phyloP scores from a whole-genome alignment of 2,113 vertebrate genomes.

The Thomomys bottae region DNA sequence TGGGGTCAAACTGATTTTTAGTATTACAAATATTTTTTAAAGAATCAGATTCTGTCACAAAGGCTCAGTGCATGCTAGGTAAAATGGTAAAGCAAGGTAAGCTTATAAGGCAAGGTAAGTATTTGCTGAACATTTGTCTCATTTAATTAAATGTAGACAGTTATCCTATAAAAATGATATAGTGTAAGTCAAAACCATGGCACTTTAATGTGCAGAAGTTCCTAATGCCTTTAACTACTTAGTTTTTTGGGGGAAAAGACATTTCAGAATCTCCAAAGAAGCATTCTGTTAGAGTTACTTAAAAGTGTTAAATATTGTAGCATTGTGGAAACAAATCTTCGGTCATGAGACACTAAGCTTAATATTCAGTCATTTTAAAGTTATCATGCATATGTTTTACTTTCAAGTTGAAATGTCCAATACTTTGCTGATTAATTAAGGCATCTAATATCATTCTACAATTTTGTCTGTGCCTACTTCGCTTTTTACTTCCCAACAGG shows the following conservation, averaged over 20 bases:
- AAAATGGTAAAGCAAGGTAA: not conserved
- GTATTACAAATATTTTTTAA: not conserved
- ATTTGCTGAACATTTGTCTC: not conserved
- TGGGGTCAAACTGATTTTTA: not conserved
- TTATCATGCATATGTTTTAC: not conserved
- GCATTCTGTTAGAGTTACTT: not conserved
- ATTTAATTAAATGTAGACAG: slow-evolving; percentile 17
- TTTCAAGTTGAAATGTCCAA: slow-evolving; percentile 1
- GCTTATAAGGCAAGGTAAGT: not conserved
- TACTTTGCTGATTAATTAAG: slow-evolving; percentile 24
- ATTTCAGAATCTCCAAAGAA: not conserved
- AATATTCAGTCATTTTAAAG: not conserved
- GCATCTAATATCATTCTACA: not conserved
- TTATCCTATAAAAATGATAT: not conserved
- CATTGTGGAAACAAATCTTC: not conserved
- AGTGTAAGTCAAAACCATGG: not conserved
- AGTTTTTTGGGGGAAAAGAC: slow-evolving; percentile 6
- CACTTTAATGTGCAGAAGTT: not conserved
- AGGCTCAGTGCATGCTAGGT: not conserved
- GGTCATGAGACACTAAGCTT: not conserved
- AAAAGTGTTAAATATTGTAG: not conserved
- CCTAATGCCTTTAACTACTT: not conserved
- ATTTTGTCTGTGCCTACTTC: slow-evolving; percentile 28
- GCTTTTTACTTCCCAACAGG: not conserved
- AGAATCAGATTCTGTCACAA: not conserved